Evolutionary conservation across 2,113 vertebrate genomes (phyloP).

Genomic region (Cephalopholis sonnerati): DNA sequence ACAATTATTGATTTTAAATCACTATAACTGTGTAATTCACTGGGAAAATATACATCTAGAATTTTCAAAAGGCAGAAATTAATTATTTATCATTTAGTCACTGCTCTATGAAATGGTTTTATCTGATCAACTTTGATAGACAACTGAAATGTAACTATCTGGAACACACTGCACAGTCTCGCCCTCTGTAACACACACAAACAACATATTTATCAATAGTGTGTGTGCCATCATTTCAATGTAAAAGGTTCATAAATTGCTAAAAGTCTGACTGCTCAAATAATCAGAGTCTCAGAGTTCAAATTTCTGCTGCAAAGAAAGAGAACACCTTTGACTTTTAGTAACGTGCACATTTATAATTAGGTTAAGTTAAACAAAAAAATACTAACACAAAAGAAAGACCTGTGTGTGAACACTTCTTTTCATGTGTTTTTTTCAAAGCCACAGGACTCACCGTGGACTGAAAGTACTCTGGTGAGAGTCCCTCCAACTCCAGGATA

Average conservation of each 20-base stretch:
- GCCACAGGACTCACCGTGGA: constrained; percentile 88
- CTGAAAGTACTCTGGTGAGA: constrained; percentile 98
- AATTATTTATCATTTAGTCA: not conserved
- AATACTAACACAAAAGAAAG: not conserved
- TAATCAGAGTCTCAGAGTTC: not conserved
- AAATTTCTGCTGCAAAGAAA: not conserved
- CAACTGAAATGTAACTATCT: not conserved
- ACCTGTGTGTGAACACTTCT: not conserved
- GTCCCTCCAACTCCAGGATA: constrained; percentile 97
- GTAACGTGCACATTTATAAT: not conserved
- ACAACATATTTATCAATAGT: no score
- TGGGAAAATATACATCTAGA: not conserved
- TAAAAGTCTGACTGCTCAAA: not conserved
- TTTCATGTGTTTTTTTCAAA: constrained; percentile 18
- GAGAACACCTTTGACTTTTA: not conserved
- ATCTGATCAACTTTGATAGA: not conserved
- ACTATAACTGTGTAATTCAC: not conserved
- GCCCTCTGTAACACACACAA: not conserved
- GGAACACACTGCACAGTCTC: not conserved
- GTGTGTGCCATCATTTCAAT: no score
- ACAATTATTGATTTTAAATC: no score
- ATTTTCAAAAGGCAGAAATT: not conserved
- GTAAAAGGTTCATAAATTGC: no score
- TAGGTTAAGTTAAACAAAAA: not conserved
- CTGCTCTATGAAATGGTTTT: not conserved